Percentiles rank a stretch among this genome's conserved stretches.
Conservation (phyloP, 2,797 vertebrate genomes). For the Sparus aurata region DNA sequence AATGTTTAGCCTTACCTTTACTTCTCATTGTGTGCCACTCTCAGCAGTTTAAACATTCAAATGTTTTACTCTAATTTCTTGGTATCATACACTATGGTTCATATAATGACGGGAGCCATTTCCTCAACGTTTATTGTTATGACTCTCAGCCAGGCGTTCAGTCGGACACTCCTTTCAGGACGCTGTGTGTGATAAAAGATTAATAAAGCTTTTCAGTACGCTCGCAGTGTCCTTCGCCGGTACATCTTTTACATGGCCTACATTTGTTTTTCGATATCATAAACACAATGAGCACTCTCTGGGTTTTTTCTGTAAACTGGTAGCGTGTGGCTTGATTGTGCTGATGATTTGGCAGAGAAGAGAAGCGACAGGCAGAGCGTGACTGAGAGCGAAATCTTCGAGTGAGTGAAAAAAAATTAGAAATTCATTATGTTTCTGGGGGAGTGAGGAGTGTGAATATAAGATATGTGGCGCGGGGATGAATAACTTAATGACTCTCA, state of each 20-base stretch:
- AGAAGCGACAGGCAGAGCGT: constrained; percentile 37
- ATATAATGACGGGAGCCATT: constrained; percentile 41
- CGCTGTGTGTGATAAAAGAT: constrained; percentile 62
- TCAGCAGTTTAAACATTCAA: neutral
- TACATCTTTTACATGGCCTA: constrained; percentile 52
- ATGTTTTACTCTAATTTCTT: constrained; percentile 24
- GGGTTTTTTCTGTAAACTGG: constrained; percentile 54
- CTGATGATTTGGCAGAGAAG: constrained; percentile 74
- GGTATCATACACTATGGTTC: constrained; percentile 12
- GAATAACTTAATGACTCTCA: constrained; percentile 39
- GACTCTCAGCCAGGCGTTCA: constrained; percentile 51
- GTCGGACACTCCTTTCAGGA: constrained; percentile 60
- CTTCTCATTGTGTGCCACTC: constrained; percentile 28
- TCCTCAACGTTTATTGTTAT: constrained; percentile 38
- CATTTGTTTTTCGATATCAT: constrained; percentile 63
- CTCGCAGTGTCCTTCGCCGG: constrained; percentile 55
- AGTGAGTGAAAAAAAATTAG: constrained; percentile 59
- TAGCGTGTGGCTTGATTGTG: constrained; percentile 61
- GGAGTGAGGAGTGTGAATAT: constrained; percentile 42
- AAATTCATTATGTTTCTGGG: constrained; percentile 69
- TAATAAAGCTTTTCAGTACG: constrained; percentile 58
- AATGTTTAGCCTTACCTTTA: neutral
- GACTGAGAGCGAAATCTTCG: constrained; percentile 64
- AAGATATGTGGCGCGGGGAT: constrained; percentile 50
- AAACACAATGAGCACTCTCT: constrained; percentile 51